Evolutionary conservation across 2,113 vertebrate species (phyloP).

Genomic region (Ailurus styani): DNA sequence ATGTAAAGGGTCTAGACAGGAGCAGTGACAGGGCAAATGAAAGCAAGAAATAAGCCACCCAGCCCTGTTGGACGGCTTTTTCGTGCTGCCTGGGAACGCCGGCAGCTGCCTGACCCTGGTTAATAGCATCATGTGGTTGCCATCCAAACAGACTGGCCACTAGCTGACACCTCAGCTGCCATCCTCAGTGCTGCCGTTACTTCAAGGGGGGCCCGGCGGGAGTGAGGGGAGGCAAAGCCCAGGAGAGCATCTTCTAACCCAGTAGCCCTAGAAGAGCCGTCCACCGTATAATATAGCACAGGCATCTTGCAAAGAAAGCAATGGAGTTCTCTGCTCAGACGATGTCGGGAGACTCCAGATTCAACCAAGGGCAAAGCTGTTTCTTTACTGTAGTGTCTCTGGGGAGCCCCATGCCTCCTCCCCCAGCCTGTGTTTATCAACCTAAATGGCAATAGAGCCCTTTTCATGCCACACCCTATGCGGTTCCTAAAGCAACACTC

Average conservation of each 20-base stretch:
- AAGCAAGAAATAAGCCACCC: constrained; percentile 48
- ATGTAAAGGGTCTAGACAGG: constrained; percentile 24
- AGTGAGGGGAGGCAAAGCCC: neutral
- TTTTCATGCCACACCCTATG: neutral
- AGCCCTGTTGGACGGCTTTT: neutral
- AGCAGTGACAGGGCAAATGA: constrained; percentile 9
- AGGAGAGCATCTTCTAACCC: neutral
- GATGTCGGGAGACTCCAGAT: neutral
- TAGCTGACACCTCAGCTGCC: neutral
- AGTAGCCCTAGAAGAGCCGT: neutral
- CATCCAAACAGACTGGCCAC: neutral
- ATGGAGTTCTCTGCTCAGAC: neutral
- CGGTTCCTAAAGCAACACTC: neutral
- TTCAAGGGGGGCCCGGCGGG: neutral
- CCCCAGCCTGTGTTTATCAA: neutral
- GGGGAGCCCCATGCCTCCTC: neutral
- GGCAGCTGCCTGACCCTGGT: neutral
- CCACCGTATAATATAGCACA: neutral
- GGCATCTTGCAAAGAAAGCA: neutral
- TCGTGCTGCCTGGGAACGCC: neutral
- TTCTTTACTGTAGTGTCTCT: neutral
- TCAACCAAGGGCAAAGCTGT: neutral
- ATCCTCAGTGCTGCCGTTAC: neutral
- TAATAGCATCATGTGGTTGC: neutral
- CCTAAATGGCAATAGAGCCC: neutral